Base-by-base conservation (phyloP, 2,113 vertebrate species). In the Peucedramus taeniatus region DNA sequence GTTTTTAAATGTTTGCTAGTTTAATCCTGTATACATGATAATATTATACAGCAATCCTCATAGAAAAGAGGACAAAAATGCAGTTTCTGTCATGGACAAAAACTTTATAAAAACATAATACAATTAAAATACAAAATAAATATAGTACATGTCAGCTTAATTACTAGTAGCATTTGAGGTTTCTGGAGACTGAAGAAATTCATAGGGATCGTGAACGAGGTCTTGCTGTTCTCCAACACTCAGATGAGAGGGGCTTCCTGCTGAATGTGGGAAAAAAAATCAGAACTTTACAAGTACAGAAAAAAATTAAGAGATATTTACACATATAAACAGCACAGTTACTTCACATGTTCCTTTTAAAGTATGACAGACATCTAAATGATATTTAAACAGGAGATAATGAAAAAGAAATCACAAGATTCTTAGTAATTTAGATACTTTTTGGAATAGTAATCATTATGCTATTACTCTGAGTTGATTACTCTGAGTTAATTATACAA, bases 111-210 rank as follows among this genome's bases (percentile, higher is more conserved):
- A 76, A 95, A 69, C 45, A 59, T 78, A 85, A 82, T 81, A 90
- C 27, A 89, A 53, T 65, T 94, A 79, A 79, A 95, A 95, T 85
- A 97, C 23, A 79, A 95, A 87, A 66, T 83, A 75, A 15, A 64
- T 89, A 94, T 44, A 68, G 10, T 74, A 77, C 27, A 66, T 4
- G 30, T 84, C n/a, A 71, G 39, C 76, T 91, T 93, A 98, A 89
- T 87, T 97, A 94, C 96, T 97, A 19, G 93, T 84, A 26, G 97
- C 91, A 86, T 97, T 97, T 35, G 98, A 98, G 11, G 98, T 97
- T 75, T 99, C 99, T 17, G 99, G 99, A 95, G 99, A 99, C 82
- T 99, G 99, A 86, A 99, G 98, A 92, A 99, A 99, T 95, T 99
- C 99, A 33, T 99, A 99, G 0, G 99, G 99, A 97, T 99, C 99